These are phyloP conservation scores for Brachionus sp. DNA, from an alignment of 1,140 invertebrate genomes.

Conservation along the genomic window DNA sequence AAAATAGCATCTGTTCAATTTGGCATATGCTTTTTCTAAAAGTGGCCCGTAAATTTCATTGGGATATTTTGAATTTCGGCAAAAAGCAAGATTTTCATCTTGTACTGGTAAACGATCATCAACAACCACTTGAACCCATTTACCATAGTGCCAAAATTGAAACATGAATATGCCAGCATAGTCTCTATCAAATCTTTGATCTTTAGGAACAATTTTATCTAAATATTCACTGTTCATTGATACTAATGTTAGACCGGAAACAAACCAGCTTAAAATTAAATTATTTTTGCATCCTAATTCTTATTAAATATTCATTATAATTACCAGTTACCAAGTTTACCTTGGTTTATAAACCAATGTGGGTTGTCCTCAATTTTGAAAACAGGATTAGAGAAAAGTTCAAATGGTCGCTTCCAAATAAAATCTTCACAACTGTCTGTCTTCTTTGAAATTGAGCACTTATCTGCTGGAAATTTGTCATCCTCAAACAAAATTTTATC, in stretches of 20 bases:
- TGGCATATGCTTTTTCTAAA: conserved; percentile 63
- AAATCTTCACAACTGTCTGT: not conserved
- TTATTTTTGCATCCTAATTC: not conserved
- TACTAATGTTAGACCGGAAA: not conserved
- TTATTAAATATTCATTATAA: not conserved
- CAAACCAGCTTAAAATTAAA: conserved; percentile 40
- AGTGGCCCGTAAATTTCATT: conserved; percentile 62
- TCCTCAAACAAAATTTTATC: not conserved
- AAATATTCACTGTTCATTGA: not conserved
- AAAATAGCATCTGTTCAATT: conserved; percentile 55
- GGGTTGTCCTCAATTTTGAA: not conserved
- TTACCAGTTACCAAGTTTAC: conserved; percentile 22
- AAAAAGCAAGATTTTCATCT: conserved; percentile 38
- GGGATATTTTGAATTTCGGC: conserved; percentile 56
- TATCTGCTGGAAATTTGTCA: conserved; percentile 15
- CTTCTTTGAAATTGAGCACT: not conserved
- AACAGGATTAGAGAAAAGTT: not conserved
- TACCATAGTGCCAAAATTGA: conserved; percentile 61
- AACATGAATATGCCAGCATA: conserved; percentile 56
- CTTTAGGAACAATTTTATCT: conserved; percentile 14
- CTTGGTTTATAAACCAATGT: not conserved
- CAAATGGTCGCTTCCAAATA: conserved; percentile 28
- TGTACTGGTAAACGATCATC: conserved; percentile 59
- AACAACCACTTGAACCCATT: conserved; percentile 60
- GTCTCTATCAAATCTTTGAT: conserved; percentile 30